A percentile compares a stretch with the other conserved stretches of the same genome.
These are phyloP conservation scores for Menidia menidia DNA, from an alignment of 2,797 vertebrate species.

Conservation along the genomic window DNA sequence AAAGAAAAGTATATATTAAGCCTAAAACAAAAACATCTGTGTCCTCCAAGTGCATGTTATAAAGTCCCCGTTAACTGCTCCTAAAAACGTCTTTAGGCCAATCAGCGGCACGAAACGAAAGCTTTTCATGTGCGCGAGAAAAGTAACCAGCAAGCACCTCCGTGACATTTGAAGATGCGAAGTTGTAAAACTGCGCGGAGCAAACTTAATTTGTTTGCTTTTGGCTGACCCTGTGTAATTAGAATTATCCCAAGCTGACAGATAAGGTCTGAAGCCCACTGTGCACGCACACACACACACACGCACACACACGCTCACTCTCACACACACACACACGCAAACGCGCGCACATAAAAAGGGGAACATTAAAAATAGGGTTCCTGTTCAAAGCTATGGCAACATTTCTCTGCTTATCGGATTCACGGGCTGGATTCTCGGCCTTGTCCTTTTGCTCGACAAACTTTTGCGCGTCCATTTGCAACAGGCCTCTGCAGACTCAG, in stretches of 20 bases:
- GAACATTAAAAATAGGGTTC: constrained; percentile 88
- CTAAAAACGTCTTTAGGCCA: constrained; percentile 10
- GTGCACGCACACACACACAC: constrained; percentile 78
- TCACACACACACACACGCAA: constrained; percentile 48
- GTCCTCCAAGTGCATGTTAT: constrained; percentile 57
- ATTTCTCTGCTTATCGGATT: constrained; percentile 69
- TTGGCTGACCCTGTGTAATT: constrained; percentile 73
- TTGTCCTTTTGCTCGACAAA: constrained; percentile 18
- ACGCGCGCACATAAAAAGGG: constrained; percentile 78
- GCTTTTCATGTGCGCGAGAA: constrained; percentile 30
- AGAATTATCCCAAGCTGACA: constrained; percentile 64
- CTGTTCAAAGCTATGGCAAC: constrained; percentile 82
- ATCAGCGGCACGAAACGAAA: constrained; percentile 7
- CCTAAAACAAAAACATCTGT: constrained; percentile 6
- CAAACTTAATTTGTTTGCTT: constrained; percentile 67
- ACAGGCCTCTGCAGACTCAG: constrained; percentile 6
- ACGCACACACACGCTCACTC: not conserved
- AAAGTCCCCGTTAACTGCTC: constrained; percentile 38
- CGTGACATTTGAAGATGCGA: constrained; percentile 57
- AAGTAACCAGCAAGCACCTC: constrained; percentile 32
- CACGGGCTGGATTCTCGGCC: constrained; percentile 39
- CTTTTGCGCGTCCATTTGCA: constrained; percentile 28
- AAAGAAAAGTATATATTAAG: not conserved
- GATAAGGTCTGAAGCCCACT: constrained; percentile 80
- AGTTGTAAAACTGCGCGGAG: constrained; percentile 52